A percentile compares a stretch with the other conserved stretches of the same genome.
These are phyloP conservation scores for Molossus alvarezi DNA, from an alignment of 2,797 vertebrate genomes.

Conservation along the genomic window DNA sequence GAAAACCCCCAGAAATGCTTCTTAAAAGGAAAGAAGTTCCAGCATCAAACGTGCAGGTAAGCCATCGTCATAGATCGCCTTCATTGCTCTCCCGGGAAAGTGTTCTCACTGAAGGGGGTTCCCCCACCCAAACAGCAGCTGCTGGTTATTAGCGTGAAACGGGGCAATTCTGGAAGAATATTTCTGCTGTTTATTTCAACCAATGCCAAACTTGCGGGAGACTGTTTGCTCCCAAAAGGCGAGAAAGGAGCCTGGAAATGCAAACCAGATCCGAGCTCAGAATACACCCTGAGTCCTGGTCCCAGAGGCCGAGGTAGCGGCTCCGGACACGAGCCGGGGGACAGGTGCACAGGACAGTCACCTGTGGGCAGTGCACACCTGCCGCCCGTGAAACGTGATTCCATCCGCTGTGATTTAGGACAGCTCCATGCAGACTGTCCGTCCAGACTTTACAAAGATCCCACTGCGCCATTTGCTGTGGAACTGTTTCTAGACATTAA, in stretches of 20 bases:
- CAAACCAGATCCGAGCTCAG: background rate
- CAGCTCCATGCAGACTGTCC: background rate
- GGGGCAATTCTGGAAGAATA: background rate
- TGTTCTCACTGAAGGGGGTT: background rate
- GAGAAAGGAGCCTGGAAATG: too few species aligned
- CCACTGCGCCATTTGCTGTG: background rate
- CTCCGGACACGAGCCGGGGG: background rate
- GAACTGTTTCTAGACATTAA: constrained; percentile 60
- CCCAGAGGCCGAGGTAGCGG: background rate
- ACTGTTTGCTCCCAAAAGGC: background rate
- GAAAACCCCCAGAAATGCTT: constrained; percentile 97
- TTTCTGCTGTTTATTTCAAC: background rate
- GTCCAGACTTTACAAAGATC: background rate
- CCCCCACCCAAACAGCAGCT: background rate
- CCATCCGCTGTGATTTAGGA: background rate
- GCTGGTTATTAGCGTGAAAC: background rate
- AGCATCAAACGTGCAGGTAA: constrained; percentile 97
- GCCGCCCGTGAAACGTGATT: background rate
- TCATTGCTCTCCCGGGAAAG: background rate
- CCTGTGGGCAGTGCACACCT: background rate
- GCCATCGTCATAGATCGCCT: background rate
- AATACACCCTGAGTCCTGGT: background rate
- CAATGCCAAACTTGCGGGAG: background rate
- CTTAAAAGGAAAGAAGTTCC: constrained; percentile 95
- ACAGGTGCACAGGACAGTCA: too few species aligned